Percentiles rank a stretch among this genome's conserved stretches.
These are phyloP conservation scores for Drosophila putrida DNA, from an alignment of 2,888 invertebrate species.

Conservation along the genomic window DNA sequence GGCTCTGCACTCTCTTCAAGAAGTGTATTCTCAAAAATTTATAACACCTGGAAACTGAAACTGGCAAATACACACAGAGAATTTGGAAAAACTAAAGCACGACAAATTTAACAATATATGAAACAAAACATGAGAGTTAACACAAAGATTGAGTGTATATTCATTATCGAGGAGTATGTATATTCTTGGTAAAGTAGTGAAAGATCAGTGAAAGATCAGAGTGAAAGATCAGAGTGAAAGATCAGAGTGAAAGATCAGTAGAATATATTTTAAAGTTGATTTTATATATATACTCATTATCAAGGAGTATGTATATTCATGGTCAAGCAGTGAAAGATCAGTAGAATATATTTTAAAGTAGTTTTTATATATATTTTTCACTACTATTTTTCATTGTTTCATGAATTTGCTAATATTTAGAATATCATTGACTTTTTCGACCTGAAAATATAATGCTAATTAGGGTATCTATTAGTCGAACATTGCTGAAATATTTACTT, in stretches of 20 bases:
- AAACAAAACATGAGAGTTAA: conserved; percentile 37
- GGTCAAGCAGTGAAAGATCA: not conserved
- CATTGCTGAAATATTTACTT: not conserved
- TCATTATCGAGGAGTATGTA: no score
- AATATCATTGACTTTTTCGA: not conserved
- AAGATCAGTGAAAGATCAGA: no score
- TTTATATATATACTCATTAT: no score
- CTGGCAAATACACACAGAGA: conserved; percentile 24
- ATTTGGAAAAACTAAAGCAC: conserved; percentile 41
- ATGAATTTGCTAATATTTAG: not conserved
- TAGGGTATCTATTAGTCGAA: conserved; percentile 4
- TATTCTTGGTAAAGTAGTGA: no score
- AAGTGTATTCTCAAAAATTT: not conserved
- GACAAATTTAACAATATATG: conserved; percentile 31
- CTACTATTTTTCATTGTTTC: no score
- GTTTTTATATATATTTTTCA: no score
- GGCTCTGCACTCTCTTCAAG: not conserved
- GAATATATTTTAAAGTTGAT: not conserved
- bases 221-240: no score
- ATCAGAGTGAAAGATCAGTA: not conserved
- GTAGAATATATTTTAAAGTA: not conserved
- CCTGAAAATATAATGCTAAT: not conserved
- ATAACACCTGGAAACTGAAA: conserved; percentile 12
- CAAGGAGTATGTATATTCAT: no score
- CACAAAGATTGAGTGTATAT: conserved; percentile 29